Conservation (phyloP, 2,888 invertebrate species). For the Patella ulyssiponensis region DNA sequence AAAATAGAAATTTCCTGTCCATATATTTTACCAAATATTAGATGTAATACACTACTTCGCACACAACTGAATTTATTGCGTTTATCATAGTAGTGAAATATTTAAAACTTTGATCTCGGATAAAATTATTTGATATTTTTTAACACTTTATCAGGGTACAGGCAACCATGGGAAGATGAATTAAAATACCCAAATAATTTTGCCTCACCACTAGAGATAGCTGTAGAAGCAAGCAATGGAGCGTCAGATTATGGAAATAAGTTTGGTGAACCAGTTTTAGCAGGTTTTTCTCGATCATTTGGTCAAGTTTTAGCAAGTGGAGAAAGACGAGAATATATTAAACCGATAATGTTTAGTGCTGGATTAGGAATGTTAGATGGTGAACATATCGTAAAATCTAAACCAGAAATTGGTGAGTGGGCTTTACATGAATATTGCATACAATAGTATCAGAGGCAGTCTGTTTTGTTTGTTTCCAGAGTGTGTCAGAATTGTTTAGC, state of each 20-base stretch:
- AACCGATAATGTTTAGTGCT: conserved; percentile 99
- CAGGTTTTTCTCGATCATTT: conserved; percentile 92
- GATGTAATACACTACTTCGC: too few species aligned
- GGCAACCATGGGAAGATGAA: conserved; percentile 86
- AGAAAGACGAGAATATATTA: conserved; percentile 91
- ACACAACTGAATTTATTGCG: neutral
- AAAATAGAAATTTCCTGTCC: too few species aligned
- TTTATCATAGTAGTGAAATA: neutral
- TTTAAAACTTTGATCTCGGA: neutral
- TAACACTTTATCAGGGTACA: conserved; percentile 78
- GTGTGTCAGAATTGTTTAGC: too few species aligned
- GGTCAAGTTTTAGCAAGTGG: conserved; percentile 80
- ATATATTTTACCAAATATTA: too few species aligned
- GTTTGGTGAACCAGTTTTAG: conserved; percentile 95
- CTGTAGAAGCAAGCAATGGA: conserved; percentile 96
- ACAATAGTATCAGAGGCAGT: too few species aligned
- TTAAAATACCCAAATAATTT: conserved; percentile 88
- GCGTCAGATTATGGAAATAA: conserved; percentile 99
- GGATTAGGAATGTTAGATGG: conserved; percentile 94
- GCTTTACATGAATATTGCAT: too few species aligned
- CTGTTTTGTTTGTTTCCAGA: too few species aligned
- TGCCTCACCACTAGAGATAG: conserved; percentile 89
- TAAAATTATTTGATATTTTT: neutral
- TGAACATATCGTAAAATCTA: conserved; percentile 83
- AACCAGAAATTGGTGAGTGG: conserved; percentile 80